phyloP scores from a whole-genome alignment of 2,797 vertebrate genomes.

The Pseudochromis fuscus region DNA sequence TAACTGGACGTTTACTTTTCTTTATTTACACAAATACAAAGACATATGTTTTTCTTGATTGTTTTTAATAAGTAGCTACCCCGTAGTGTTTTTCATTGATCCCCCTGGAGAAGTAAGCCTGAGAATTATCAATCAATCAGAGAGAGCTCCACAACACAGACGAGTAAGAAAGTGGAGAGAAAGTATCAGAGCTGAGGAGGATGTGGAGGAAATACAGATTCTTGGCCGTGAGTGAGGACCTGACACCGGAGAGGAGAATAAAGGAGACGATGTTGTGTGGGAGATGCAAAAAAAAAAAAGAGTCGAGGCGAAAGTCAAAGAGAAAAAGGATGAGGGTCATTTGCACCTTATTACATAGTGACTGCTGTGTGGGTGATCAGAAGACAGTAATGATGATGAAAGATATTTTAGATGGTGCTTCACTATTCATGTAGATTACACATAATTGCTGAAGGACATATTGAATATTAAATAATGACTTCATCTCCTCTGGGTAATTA shows the following conservation, averaged over 20 bases:
- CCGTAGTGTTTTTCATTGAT: not conserved
- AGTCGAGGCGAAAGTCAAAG: conserved; percentile 1
- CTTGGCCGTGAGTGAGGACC: conserved; percentile 20
- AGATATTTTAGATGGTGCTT: conserved; percentile 21
- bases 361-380: conserved; percentile 34
- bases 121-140: conserved; percentile 14
- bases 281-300: conserved; percentile 1
- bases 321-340: conserved; percentile 50
- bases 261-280: conserved; percentile 1
- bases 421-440: conserved; percentile 44
- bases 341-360: conserved; percentile 51
- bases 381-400: conserved; percentile 54
- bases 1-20: not conserved
- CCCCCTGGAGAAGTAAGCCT: not conserved
- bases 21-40: not conserved
- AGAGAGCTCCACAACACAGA: not conserved
- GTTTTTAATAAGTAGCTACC: not conserved
- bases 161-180: not conserved
- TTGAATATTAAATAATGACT: conserved; percentile 58
- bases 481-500: conserved; percentile 42
- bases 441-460: conserved; percentile 54
- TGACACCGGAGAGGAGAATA: conserved; percentile 1
- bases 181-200: not conserved
- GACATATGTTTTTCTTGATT: not conserved
- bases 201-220: conserved; percentile 8